Evolutionary conservation across 2,797 vertebrate species (phyloP).

Genomic region (Trachops cirrhosus): DNA sequence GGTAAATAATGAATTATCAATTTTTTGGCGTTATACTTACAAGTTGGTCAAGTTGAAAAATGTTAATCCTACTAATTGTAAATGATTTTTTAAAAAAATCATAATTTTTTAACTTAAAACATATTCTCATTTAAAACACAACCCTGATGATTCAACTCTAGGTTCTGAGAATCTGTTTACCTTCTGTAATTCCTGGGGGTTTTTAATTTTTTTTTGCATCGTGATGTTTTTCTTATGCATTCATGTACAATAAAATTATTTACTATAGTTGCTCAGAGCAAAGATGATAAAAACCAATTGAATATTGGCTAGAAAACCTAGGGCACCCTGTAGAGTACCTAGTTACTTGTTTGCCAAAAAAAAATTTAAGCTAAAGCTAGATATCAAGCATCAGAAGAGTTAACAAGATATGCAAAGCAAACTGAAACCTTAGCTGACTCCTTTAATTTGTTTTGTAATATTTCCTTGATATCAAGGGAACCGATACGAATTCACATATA

Average conservation of each 20-base stretch:
- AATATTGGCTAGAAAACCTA: constrained; percentile 29
- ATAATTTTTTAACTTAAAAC: not conserved
- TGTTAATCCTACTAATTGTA: not conserved
- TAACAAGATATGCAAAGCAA: constrained; percentile 8
- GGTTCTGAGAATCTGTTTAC: not conserved
- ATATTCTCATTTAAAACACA: not conserved
- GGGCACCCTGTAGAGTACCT: not conserved
- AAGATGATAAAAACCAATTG: not conserved
- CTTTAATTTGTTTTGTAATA: not conserved
- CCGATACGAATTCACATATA: not conserved
- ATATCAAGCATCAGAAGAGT: constrained; percentile 2
- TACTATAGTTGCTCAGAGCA: not conserved
- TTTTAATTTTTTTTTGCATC: not conserved
- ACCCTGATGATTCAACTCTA: not conserved
- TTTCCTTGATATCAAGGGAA: constrained; percentile 14
- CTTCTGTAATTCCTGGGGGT: not conserved
- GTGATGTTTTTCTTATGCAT: not conserved
- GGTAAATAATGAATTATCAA: not conserved
- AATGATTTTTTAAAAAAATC: not conserved
- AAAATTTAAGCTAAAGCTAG: not conserved
- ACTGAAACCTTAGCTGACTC: not conserved
- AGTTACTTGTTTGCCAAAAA: not conserved
- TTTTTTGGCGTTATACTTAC: not conserved
- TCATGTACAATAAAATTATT: not conserved
- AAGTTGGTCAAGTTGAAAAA: not conserved